Base-by-base conservation (phyloP, 2,888 invertebrate genomes). In the Ectemnius continuus region DNA sequence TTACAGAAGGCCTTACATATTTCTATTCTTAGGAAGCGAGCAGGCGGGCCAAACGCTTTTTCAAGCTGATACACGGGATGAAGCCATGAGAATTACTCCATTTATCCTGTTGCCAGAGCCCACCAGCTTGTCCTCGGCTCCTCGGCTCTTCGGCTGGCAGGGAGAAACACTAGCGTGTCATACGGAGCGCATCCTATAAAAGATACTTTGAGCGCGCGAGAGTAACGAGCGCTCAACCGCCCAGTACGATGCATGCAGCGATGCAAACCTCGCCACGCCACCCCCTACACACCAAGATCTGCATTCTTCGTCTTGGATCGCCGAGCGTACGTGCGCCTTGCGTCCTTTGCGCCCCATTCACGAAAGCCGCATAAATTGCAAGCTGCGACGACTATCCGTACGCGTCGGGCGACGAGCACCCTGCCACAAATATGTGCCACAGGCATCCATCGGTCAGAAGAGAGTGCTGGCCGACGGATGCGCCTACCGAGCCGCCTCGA, bases 351-450 rank as follows among this genome's bases (percentile, higher is more conserved):
- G 52, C 5, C 52, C 5, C 52, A 52, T 14, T 63, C 73, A 69
- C 73, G 78, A 36, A 47, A 75, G 66, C 63, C 56, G 67, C 78
- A 80, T 81, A 81, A 81, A 81, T 81, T 75, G 80, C 64, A 20
- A 66, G 73, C 71, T 75, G 65, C 65, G 78, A 69, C 78, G 36
- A 36, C 36, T 67, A 80, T 80, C 70, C 70, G 71, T 75, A 75
- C 70, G 70, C 72, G 74, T 78, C 72, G 28, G 57, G 36, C 36
- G 36, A 36, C 36, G 36, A 16, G 52, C 52, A 66, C 18, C 62
- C 63, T 58, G 68, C 36, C 36, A 36, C 74, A 73, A 68, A 61
- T 68, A 67, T 70, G 58, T 70, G 58, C 52, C n/a, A 52, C 66
- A 57, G 46, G 67, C 66, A 61, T 52, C 65, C 61, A 72, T 70